Percentiles rank a stretch among this genome's conserved stretches.
Evolutionary conservation across 2,888 invertebrate species (phyloP).

Genomic region (Miltochrista miniata): DNA sequence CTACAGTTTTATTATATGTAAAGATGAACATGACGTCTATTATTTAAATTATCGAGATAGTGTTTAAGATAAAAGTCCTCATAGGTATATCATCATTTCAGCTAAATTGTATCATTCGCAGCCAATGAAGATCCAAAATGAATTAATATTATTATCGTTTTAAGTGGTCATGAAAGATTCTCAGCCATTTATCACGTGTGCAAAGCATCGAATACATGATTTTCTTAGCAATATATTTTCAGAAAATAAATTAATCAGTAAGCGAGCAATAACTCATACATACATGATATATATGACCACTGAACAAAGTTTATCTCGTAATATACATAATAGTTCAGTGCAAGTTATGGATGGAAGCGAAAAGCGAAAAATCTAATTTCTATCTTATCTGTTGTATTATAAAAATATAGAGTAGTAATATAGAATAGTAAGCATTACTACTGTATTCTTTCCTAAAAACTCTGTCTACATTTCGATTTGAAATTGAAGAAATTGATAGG

Average conservation of each 20-base stretch:
- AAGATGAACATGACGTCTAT: too few species aligned
- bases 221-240: constrained; percentile 44
- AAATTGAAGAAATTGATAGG: too few species aligned
- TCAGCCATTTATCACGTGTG: constrained; percentile 13
- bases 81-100: background rate
- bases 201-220: constrained; percentile 21
- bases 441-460: too few species aligned
- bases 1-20: too few species aligned
- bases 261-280: constrained; percentile 63
- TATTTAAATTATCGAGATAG: too few species aligned
- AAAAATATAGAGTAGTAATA: too few species aligned
- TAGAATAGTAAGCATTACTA: too few species aligned
- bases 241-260: constrained; percentile 63
- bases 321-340: constrained; percentile 50
- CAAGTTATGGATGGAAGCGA: constrained; percentile 12
- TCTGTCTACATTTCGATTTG: too few species aligned
- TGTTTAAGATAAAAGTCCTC: too few species aligned
- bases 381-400: too few species aligned
- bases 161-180: constrained; percentile 1
- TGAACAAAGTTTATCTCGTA: constrained; percentile 73
- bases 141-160: background rate
- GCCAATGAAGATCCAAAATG: too few species aligned
- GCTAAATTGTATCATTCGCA: background rate
- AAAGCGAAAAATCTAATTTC: background rate
- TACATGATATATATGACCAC: constrained; percentile 67